Conservation (phyloP, 1,140 invertebrate genomes). For the Trichomalopsis sarcophagae region DNA sequence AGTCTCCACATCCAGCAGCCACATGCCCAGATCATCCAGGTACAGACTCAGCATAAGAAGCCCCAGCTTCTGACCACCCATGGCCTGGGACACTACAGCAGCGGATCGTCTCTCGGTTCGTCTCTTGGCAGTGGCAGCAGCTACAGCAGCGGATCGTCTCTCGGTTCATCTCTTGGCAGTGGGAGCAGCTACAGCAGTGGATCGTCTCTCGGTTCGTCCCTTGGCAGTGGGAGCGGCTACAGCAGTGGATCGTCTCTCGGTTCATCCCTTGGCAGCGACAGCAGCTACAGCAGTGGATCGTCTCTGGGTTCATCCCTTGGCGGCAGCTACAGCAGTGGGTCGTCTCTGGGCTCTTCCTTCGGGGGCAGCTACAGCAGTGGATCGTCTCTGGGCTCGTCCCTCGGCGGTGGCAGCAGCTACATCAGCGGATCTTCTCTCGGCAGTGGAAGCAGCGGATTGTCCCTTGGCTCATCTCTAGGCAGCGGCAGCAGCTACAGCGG, state of each 20-base stretch:
- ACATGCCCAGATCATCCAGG: background rate
- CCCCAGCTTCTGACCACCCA: background rate
- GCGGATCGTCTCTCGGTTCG: background rate
- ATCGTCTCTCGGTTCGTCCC: background rate
- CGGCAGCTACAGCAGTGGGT: too few relatives aligned
- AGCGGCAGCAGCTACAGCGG: too few relatives aligned
- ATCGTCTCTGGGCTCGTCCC: too few relatives aligned
- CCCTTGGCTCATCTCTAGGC: too few relatives aligned
- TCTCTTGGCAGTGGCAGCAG: background rate
- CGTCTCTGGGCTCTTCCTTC: too few relatives aligned
- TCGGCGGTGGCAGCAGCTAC: too few relatives aligned
- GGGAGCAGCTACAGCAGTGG: background rate
- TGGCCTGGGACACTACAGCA: background rate
- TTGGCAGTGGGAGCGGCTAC: background rate
- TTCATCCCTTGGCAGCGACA: background rate
- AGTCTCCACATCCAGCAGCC: background rate
- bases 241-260: background rate
- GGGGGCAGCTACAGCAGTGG: too few relatives aligned
- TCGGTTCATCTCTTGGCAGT: slow-evolving; percentile 2
- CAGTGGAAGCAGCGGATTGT: too few relatives aligned
- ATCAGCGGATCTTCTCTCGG: too few relatives aligned
- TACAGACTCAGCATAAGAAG: background rate
- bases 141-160: background rate
- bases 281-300: background rate
- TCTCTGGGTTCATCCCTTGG: background rate